phyloP scores from a whole-genome alignment of 1,140 invertebrate genomes.

The Bombyx mandarina region DNA sequence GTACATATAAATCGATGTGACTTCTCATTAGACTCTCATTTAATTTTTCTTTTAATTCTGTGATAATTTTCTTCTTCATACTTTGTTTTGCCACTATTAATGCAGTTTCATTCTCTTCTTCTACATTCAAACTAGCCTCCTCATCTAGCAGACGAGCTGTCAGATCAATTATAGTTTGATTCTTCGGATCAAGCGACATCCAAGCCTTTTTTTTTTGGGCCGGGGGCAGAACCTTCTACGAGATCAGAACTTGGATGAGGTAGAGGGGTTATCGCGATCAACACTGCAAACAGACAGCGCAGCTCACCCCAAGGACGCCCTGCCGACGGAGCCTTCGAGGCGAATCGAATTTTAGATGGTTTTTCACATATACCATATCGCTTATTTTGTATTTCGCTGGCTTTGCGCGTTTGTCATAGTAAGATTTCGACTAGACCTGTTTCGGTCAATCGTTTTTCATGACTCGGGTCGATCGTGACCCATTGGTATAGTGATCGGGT shows the following conservation, averaged over 20 bases:
- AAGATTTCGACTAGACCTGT: too few species aligned
- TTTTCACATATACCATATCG: too few species aligned
- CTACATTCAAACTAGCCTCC: conserved; percentile 17
- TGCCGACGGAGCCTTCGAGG: too few species aligned
- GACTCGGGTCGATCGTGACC: too few species aligned
- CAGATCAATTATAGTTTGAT: conserved; percentile 30
- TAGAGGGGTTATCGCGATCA: background rate
- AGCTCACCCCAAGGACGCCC: too few species aligned
- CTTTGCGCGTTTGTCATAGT: too few species aligned
- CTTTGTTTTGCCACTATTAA: conserved; percentile 14
- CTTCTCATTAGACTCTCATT: conserved; percentile 4
- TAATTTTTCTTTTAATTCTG: background rate
- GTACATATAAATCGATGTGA: conserved; percentile 21
- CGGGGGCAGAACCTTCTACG: conserved; percentile 13
- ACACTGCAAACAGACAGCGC: background rate
- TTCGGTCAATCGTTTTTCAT: too few species aligned
- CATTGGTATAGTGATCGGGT: too few species aligned
- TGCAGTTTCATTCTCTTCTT: conserved; percentile 19
- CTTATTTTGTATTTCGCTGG: too few species aligned
- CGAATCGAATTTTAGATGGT: too few species aligned
- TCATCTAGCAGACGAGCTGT: conserved; percentile 25
- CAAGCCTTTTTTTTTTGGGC: conserved; percentile 19
- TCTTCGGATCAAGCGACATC: conserved; percentile 31
- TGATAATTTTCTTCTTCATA: background rate
- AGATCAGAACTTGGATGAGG: conserved; percentile 24